Conservation (phyloP, 1,140 invertebrate species). For the Drosophila prosaltans region DNA sequence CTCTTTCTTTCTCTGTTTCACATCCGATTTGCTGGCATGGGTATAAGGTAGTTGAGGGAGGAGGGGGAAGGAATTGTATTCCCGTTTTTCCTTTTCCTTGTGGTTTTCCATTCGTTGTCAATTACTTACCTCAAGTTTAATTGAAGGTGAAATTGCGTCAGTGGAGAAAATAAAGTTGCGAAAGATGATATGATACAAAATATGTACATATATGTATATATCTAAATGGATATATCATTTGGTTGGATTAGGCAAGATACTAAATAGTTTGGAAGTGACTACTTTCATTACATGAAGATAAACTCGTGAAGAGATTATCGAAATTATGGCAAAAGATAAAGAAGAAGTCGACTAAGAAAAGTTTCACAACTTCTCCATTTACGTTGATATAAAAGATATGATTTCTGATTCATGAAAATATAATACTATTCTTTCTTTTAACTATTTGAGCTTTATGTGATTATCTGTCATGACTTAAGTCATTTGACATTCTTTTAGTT, state of each 20-base stretch:
- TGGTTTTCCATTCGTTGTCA: slow-evolving; percentile 63
- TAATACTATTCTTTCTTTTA: no score
- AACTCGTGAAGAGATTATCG: not conserved
- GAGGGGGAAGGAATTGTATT: slow-evolving; percentile 31
- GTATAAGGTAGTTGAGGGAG: not conserved
- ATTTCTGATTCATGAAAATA: no score
- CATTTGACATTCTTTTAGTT: no score
- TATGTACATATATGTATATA: no score
- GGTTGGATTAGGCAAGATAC: slow-evolving; percentile 36
- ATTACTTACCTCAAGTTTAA: slow-evolving; percentile 81
- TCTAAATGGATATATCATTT: slow-evolving; percentile 4
- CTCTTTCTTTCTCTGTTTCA: slow-evolving; percentile 6
- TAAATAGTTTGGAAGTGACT: slow-evolving; percentile 37
- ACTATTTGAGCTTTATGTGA: no score
- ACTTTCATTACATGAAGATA: slow-evolving; percentile 9
- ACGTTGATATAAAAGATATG: no score
- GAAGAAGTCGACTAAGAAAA: not conserved
- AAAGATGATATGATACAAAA: slow-evolving; percentile 37
- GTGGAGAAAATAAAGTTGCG: slow-evolving; percentile 41
- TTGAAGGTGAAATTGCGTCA: slow-evolving; percentile 76
- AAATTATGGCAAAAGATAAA: not conserved
- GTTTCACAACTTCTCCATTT: not conserved
- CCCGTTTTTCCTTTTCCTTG: slow-evolving; percentile 46
- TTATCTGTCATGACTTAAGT: no score
- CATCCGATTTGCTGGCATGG: no score